Evolutionary conservation across 2,888 invertebrate genomes (phyloP).

Genomic region (Zootermopsis nevadensis): DNA sequence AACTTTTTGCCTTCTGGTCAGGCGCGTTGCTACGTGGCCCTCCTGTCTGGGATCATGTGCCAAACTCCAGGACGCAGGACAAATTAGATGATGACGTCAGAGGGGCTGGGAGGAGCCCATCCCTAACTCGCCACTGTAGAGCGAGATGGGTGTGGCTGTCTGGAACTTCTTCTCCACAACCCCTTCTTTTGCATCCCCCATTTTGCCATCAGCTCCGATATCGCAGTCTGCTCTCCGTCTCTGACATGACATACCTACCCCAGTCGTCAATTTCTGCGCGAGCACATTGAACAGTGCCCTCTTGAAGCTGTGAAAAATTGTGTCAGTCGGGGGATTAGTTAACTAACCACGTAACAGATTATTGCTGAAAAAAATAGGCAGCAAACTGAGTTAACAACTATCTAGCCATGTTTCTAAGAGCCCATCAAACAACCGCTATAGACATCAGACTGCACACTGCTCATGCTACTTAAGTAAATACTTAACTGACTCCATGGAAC

Average conservation of each 20-base stretch:
- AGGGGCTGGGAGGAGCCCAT: conserved; percentile 36
- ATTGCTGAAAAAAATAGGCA: too few species aligned
- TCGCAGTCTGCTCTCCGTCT: background rate
- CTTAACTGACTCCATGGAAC: too few species aligned
- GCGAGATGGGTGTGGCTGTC: conserved; percentile 16
- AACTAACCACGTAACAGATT: too few species aligned
- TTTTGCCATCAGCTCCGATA: background rate
- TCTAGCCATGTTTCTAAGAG: too few species aligned
- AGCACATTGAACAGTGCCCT: too few species aligned
- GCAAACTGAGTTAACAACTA: too few species aligned
- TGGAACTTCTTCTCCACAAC: background rate
- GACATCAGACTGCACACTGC: too few species aligned
- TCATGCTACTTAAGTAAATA: too few species aligned
- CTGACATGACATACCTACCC: conserved; percentile 17
- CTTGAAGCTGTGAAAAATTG: too few species aligned
- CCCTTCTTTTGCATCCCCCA: background rate
- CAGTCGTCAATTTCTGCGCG: background rate
- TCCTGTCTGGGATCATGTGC: background rate
- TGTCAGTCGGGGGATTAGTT: too few species aligned
- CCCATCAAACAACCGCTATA: too few species aligned
- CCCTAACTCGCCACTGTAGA: conserved; percentile 35
- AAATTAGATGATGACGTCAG: conserved; percentile 45
- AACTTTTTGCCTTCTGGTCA: background rate
- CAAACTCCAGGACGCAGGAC: conserved; percentile 43
- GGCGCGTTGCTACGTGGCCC: background rate